Base-by-base conservation (phyloP, 2,888 invertebrate species). In the Phortica okadai region DNA sequence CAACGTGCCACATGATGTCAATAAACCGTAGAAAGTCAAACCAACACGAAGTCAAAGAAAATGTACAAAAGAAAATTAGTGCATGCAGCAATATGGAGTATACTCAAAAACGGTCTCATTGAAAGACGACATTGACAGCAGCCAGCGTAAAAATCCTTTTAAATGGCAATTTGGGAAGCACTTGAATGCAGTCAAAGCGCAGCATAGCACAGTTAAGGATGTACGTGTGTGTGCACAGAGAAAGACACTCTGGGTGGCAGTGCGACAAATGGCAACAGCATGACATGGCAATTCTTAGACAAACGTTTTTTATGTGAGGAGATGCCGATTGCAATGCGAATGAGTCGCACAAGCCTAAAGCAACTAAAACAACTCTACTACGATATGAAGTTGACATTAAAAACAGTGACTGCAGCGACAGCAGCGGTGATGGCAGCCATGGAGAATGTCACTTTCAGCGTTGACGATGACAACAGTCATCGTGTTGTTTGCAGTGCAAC, bases 161-260 rank as follows among this genome's bases (percentile, higher is more conserved):
- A 86, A 86, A 86, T 87, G 88, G 88, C 88, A 88, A 86, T 88
- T 86, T 79, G 88, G 83, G 77, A 83, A 87, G 85, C 88, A 85
- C 85, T 85, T 86, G 87, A 88, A 85, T 85, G 88, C 87, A 85
- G 88, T 85, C 85, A 77, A 77, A 7, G 44, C 11, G 75, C 73
- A 33, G 5, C 62, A 74, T 45, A 73, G 25, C 41, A 56, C 41
- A 16, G 42, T 45, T 69, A 45, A n/a, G 45, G 69, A 69, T 41
- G 16, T 69, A 69, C 1, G 7, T 11, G 56, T 56, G 56, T 14
- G 21, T 21, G 21, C n/a, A 33, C 42, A 64, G 25, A 25, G 66
- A 67, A 42, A 41, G 41, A 67, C 25, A 58, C 11, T 16, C 11
- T 6, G 14, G 58, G 16, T 6, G n/a, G 58, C n/a, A 58, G 14